A percentile compares a stretch with the other conserved stretches of the same genome.
Evolutionary conservation across 2,888 invertebrate species (phyloP).

Genomic region (Lepidochitona cinerea): DNA sequence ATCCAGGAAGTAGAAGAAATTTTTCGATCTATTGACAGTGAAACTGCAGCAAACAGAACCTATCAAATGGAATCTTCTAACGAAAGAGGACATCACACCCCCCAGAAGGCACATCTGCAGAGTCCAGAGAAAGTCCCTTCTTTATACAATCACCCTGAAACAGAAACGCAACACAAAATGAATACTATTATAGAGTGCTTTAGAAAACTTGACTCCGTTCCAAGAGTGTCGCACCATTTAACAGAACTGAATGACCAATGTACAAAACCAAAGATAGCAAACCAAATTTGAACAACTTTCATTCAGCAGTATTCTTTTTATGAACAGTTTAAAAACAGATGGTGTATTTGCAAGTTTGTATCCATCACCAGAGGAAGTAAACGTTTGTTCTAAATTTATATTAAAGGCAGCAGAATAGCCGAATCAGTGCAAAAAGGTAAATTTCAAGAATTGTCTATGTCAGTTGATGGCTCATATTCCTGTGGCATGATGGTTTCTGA

Average conservation of each 20-base stretch:
- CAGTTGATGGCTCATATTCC: not conserved
- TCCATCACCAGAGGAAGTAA: not conserved
- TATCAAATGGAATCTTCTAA: too few relatives aligned
- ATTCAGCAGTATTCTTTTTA: not conserved
- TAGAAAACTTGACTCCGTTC: not conserved
- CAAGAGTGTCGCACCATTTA: not conserved
- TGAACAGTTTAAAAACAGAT: not conserved
- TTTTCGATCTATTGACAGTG: not conserved
- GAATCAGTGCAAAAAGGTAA: not conserved
- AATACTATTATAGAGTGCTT: not conserved
- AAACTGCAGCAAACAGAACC: not conserved
- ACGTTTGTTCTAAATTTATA: not conserved
- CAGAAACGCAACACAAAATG: not conserved
- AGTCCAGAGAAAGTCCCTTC: not conserved
- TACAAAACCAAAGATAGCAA: not conserved
- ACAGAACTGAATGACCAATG: not conserved
- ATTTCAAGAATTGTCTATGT: not conserved
- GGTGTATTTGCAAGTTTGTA: not conserved
- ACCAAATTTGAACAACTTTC: not conserved
- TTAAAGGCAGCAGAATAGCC: not conserved
- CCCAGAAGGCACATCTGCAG: not conserved
- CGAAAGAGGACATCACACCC: too few relatives aligned
- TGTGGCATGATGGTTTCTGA: too few relatives aligned
- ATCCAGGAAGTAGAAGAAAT: not conserved
- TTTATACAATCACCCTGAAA: not conserved